Evolutionary conservation across 2,113 vertebrate genomes (phyloP), one percentile per base, ranked within the genome.

Genomic region (Oryzias woworae): DNA sequence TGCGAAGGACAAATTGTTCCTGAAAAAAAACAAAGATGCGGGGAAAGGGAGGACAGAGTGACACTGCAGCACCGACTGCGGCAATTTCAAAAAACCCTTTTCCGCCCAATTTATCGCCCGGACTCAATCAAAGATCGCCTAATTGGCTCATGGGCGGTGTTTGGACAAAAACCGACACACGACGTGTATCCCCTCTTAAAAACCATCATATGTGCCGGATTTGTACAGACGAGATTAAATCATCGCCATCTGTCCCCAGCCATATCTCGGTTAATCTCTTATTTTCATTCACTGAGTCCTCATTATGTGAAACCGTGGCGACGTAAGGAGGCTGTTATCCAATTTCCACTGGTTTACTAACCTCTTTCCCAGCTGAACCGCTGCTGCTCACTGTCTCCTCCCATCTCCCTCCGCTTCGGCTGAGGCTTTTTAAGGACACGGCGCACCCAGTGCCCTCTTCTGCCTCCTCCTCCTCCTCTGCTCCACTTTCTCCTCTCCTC

Each of bases 331-430:
- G 46, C 79, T 66, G 73, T 84, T 76, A 86, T 85, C 85, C 83
- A 82, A 87, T 88, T 84, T 73, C 83, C 53, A 14, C 81, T 82
- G 88, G 88, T 88, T 88, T 88, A 90, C 88, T 90, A 88, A 88
- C 88, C 86, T 85, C 88, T 61, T 90, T 88, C 84, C 72, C 71
- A 69, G 80, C 71, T 64, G 66, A 68, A 71, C 81, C 59, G 73
- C 86, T 36, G 83, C 80, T 83, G 83, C 86, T 88, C 85, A 83
- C 80, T 74, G 76, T 75, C 74, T 50, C 69, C 72, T 72, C 78
- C 69, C 76, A 78, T 78, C 67, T 75, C 72, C 69, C 73, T 75
- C 28, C 53, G 22, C 81, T 80, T 73, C 72, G 72, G 69, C 77
- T 20, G 58, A 83, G 86, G 86, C 54, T 83, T 78, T 86, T 81